A percentile compares a stretch with the other conserved stretches of the same genome.
phyloP scores from a whole-genome alignment of 2,113 vertebrate genomes.

The Laticauda laticaudata region DNA sequence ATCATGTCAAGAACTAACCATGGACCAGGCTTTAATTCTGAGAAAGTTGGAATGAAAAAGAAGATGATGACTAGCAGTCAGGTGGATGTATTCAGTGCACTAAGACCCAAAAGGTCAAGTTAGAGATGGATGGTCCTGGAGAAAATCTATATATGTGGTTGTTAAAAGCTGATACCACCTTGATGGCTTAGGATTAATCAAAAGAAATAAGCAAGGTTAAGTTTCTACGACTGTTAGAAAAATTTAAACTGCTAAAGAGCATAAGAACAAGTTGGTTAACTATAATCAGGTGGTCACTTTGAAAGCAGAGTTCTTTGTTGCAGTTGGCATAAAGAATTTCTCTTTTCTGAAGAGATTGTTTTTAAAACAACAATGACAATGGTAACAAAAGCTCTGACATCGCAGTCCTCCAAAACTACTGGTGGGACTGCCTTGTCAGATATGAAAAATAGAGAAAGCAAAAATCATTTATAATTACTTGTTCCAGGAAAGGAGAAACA shows the following conservation, averaged over 20 bases:
- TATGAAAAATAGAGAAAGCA: not conserved
- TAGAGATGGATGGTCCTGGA: not conserved
- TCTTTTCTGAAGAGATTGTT: not conserved
- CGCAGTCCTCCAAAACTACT: not conserved
- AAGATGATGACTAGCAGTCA: not conserved
- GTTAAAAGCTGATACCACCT: not conserved
- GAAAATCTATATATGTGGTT: not conserved
- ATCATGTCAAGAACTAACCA: not conserved
- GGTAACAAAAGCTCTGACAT: not conserved
- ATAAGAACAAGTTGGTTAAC: not conserved
- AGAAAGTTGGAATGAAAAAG: not conserved
- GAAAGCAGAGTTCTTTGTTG: not conserved
- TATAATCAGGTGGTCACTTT: not conserved
- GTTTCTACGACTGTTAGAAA: not conserved
- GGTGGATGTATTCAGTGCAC: not conserved
- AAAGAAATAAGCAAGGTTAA: not conserved
- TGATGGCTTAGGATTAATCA: not conserved
- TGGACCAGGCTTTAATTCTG: not conserved
- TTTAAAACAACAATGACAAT: not conserved
- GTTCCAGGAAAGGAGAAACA: not conserved
- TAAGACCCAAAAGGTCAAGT: not conserved
- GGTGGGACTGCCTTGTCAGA: not conserved
- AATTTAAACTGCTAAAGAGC: not conserved
- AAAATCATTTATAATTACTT: not conserved
- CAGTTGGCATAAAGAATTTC: not conserved